These are phyloP conservation scores for Onychomys torridus DNA, from an alignment of 2,797 vertebrate species.

Conservation along the genomic window DNA sequence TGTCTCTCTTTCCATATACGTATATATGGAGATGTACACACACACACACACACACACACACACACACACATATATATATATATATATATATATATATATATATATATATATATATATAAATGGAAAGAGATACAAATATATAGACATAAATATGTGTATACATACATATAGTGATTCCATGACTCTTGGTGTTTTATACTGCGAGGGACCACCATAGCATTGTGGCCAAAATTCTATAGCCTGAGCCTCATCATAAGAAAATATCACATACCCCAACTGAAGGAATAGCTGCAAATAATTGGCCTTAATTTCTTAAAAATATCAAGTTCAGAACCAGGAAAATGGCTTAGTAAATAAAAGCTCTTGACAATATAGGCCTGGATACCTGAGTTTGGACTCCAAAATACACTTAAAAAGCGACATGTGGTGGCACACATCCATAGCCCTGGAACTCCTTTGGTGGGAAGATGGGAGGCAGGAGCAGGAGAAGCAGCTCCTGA, in stretches of 20 bases:
- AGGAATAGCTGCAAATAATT: neutral
- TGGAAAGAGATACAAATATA: neutral
- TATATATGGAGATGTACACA: neutral
- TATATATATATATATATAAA: neutral
- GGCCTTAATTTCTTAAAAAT: neutral
- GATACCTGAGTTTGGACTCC: too few relatives aligned
- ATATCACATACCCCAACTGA: neutral
- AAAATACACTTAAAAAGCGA: neutral
- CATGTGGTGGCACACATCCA: neutral
- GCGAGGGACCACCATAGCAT: neutral
- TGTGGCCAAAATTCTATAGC: neutral
- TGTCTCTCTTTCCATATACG: neutral
- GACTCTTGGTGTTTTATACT: neutral
- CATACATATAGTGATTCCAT: neutral
- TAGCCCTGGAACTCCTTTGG: neutral
- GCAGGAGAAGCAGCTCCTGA: neutral
- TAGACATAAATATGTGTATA: neutral
- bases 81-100: neutral
- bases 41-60: too few relatives aligned
- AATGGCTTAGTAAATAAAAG: neutral
- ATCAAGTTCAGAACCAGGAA: neutral
- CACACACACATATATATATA: neutral
- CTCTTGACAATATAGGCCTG: neutral
- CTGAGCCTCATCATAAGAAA: neutral
- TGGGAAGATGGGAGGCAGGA: neutral